Evolutionary conservation across 2,797 vertebrate genomes (phyloP).

Genomic region (Phaenicophaeus curvirostris): DNA sequence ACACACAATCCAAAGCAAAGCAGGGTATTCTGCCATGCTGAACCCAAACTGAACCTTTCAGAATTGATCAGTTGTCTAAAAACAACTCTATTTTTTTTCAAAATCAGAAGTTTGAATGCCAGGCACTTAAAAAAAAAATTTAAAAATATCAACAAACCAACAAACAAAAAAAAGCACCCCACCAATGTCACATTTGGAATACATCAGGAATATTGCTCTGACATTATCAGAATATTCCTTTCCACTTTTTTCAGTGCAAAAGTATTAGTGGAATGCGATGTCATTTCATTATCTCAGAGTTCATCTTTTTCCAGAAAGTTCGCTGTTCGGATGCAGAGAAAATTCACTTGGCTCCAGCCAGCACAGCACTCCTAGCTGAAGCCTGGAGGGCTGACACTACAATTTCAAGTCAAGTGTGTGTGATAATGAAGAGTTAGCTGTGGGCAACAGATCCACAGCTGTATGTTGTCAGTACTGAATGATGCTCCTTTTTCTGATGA

Average conservation of each 20-base stretch:
- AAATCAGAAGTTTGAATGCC: neutral
- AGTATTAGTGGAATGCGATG: neutral
- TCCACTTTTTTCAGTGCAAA: neutral
- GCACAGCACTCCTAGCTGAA: neutral
- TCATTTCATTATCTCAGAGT: neutral
- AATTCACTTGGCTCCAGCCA: neutral
- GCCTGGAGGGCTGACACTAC: neutral
- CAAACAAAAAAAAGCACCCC: too few species aligned
- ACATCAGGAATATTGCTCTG: neutral
- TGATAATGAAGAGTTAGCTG: neutral
- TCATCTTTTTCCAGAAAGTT: neutral
- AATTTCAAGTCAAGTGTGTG: neutral
- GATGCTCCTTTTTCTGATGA: neutral
- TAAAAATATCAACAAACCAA: neutral
- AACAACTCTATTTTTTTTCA: neutral
- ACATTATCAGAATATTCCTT: neutral
- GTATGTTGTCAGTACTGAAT: rapidly evolving
- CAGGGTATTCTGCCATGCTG: neutral
- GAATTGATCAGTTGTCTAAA: neutral
- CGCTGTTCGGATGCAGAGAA: neutral
- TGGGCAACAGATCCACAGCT: neutral
- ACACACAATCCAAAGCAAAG: neutral
- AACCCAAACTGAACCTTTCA: neutral
- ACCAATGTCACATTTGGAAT: neutral
- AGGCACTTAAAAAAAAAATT: neutral